Evolutionary conservation across 2,888 invertebrate genomes (phyloP).

Genomic region (Acronicta alni): DNA sequence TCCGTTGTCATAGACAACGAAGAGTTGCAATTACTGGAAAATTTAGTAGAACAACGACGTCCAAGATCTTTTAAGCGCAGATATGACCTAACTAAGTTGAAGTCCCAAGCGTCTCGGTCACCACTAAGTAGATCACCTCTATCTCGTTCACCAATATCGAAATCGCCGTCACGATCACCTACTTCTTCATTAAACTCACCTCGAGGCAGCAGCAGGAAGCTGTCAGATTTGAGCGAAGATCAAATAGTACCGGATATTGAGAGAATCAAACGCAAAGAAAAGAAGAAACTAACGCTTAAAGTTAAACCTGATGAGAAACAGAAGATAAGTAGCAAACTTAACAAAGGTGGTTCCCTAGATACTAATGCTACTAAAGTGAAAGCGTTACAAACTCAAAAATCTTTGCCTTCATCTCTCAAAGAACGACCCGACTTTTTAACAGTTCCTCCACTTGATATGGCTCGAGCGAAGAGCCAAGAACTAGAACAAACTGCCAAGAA

Average conservation of each 20-base stretch:
- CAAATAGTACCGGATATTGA: conserved; percentile 87
- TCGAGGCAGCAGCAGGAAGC: conserved; percentile 85
- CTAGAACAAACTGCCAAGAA: conserved; percentile 86
- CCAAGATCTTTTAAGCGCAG: conserved; percentile 86
- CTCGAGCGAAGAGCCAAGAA: conserved; percentile 90
- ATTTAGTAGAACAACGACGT: conserved; percentile 85
- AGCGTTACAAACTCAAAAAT: conserved; percentile 87
- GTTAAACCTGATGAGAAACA: conserved; percentile 84
- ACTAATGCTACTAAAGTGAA: conserved; percentile 85
- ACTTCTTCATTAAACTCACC: conserved; percentile 88
- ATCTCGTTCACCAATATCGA: conserved; percentile 85
- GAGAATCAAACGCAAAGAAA: conserved; percentile 85
- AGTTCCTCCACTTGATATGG: conserved; percentile 88
- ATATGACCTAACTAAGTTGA: conserved; percentile 81
- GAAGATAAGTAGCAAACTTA: conserved; percentile 78
- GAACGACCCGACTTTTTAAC: conserved; percentile 87
- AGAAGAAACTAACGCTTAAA: conserved; percentile 83
- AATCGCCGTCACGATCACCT: conserved; percentile 86
- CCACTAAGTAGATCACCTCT: conserved; percentile 83
- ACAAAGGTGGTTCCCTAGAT: conserved; percentile 85
- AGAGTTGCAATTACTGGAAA: conserved; percentile 88
- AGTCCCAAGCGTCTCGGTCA: conserved; percentile 80
- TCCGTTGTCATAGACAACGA: conserved; percentile 89
- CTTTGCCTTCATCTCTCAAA: conserved; percentile 87
- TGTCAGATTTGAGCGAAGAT: conserved; percentile 87